Conservation (phyloP, 2,888 invertebrate species). For the Conus canariensis region DNA sequence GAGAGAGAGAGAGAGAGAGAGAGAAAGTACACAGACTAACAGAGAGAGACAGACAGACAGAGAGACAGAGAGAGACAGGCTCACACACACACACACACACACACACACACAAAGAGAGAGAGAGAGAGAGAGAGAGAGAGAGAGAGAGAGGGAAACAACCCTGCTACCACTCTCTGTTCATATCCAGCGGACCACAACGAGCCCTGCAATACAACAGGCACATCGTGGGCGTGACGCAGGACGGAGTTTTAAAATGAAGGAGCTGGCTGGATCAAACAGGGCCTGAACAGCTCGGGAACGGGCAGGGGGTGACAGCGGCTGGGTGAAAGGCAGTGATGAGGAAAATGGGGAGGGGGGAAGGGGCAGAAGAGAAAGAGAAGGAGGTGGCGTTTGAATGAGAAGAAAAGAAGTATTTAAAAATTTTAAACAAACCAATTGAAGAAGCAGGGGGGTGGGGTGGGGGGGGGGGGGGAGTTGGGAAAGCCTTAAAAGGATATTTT, state of each 20-base stretch:
- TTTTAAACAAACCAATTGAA: no score
- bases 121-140: background rate
- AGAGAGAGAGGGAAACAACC: background rate
- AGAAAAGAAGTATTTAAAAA: no score
- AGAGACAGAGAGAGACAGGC: background rate
- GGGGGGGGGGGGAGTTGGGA: no score
- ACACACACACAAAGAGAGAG: background rate
- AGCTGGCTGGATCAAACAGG: no score
- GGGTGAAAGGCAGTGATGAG: background rate
- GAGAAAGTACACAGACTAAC: background rate
- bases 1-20: background rate
- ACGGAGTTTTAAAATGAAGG: no score
- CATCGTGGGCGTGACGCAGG: no score
- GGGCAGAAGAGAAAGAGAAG: background rate
- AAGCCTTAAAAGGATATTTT: no score
- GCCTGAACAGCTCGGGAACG: background rate
- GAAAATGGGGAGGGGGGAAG: background rate
- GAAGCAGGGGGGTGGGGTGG: no score
- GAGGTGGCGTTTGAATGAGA: no score
- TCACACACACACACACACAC: background rate
- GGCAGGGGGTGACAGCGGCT: background rate
- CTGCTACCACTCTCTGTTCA: no score
- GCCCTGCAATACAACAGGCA: no score
- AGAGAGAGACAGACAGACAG: background rate
- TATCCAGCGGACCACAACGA: no score